A percentile compares a stretch with the other conserved stretches of the same genome.
Evolutionary conservation across 2,888 invertebrate genomes (phyloP).

Genomic region (Ochropacha duplaris): DNA sequence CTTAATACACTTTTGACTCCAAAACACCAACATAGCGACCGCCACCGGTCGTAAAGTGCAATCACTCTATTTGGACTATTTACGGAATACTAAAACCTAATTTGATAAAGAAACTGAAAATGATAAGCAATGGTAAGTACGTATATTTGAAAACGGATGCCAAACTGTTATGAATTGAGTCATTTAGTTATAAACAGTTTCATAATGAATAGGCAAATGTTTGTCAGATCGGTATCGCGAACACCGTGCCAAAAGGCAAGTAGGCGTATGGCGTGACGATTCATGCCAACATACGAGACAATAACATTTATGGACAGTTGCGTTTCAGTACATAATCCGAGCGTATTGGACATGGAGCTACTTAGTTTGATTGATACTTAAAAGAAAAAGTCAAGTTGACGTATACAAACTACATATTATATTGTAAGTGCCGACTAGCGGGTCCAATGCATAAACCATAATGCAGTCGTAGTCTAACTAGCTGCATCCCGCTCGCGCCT

Average conservation of each 20-base stretch:
- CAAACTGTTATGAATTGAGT: background rate
- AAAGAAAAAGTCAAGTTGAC: conserved; percentile 29
- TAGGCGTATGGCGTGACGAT: conserved; percentile 61
- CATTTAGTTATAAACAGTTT: conserved; percentile 28
- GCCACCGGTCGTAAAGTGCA: conserved; percentile 1
- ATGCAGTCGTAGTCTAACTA: conserved; percentile 35
- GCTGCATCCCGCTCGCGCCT: conserved; percentile 70
- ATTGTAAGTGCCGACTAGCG: conserved; percentile 37
- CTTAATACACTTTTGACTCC: background rate
- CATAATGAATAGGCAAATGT: conserved; percentile 48
- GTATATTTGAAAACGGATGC: background rate
- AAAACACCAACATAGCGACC: background rate
- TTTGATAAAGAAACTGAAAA: background rate
- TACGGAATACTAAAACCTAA: background rate
- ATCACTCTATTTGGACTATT: conserved; percentile 4
- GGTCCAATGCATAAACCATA: conserved; percentile 27
- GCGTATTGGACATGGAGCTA: background rate
- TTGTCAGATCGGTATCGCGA: conserved; percentile 43
- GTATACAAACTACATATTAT: conserved; percentile 34
- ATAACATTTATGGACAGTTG: conserved; percentile 42
- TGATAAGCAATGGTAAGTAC: background rate
- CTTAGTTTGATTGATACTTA: conserved; percentile 18
- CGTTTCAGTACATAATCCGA: background rate
- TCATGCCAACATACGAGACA: conserved; percentile 57
- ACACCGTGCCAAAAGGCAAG: conserved; percentile 53